Evolutionary conservation across 2,797 vertebrate species (phyloP), one percentile per base, ranked within the genome.

Genomic region (Thunnus albacares): DNA sequence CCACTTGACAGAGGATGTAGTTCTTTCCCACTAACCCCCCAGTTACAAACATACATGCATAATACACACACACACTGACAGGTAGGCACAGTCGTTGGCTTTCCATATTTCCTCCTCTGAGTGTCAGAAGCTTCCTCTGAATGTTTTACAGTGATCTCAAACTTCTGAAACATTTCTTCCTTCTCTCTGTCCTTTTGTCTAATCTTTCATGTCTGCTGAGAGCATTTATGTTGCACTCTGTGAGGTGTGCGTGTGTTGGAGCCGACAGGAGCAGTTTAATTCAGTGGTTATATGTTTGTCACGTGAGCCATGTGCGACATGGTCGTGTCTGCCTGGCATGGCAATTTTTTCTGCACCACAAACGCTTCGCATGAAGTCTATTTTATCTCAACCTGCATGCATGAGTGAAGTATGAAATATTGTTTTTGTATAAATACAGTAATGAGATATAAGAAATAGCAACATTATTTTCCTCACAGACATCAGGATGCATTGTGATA

Each of bases 291-390:
- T 67, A 47, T 77, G 51, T 87, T 78, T 82, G 68, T 70, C 82
- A 55, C 61, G 49, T 80, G 77, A 85, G 59, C 62, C 59, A 63
- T 81, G 70, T 79, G 68, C 38, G 28, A 63, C 59, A 33, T 5
- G 35, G 30, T 69, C 22, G 3, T 61, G 58, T 89, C 71, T 84
- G 87, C 86, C 80, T 87, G 82, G 77, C 79, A 70, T 86, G 69
- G 75, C 84, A 89, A 85, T 90, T 41, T 71, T 74, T 88, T 91
- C 77, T 85, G 88, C 83, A 59, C 71, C 77, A 83, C 69, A 80
- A 78, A 84, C 75, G 64, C 79, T 86, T 80, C 22, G 2, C 61
- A 74, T 77, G 6, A 77, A 45, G n/a, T 77, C 71, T 45, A 2
- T 71, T 61, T 81, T 75, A 33, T 52, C 41, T 26, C 2, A 47